Evolutionary conservation across 2,113 vertebrate genomes (phyloP).

Genomic region (Penelope pileata): DNA sequence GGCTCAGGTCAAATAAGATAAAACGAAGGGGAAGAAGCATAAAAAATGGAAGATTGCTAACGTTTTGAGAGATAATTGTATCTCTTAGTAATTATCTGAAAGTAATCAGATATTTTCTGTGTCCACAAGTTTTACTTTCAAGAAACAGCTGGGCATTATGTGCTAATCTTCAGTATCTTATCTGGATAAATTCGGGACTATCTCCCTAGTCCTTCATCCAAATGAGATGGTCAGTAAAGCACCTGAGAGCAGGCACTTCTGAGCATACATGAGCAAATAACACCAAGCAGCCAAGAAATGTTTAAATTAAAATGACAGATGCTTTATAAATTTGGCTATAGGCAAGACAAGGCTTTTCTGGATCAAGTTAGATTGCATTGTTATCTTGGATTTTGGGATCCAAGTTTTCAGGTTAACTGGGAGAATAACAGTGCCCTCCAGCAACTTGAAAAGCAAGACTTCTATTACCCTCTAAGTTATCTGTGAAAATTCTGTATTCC

Average conservation of each 20-base stretch:
- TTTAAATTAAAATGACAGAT: neutral
- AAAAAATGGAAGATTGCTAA: neutral
- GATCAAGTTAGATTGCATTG: neutral
- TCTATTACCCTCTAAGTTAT: neutral
- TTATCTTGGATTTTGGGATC: neutral
- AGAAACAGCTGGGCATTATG: neutral
- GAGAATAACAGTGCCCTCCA: neutral
- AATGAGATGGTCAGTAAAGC: neutral
- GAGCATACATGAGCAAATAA: accelerated
- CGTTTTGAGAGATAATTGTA: neutral
- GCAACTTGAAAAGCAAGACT: neutral
- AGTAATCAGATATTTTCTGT: neutral
- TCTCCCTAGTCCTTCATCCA: neutral
- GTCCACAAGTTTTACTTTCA: neutral
- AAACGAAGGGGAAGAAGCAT: too few relatives aligned
- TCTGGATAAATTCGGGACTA: neutral
- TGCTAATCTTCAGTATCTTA: neutral
- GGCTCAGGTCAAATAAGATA: neutral
- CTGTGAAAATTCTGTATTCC: accelerated
- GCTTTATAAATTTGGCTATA: neutral
- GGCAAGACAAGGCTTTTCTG: neutral
- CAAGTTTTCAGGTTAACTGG: neutral
- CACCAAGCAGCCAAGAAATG: neutral
- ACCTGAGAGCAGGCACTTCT: neutral
- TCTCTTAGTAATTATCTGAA: neutral